Evolutionary conservation across 2,888 invertebrate species (phyloP).

Genomic region (Drosophila longiperda): DNA sequence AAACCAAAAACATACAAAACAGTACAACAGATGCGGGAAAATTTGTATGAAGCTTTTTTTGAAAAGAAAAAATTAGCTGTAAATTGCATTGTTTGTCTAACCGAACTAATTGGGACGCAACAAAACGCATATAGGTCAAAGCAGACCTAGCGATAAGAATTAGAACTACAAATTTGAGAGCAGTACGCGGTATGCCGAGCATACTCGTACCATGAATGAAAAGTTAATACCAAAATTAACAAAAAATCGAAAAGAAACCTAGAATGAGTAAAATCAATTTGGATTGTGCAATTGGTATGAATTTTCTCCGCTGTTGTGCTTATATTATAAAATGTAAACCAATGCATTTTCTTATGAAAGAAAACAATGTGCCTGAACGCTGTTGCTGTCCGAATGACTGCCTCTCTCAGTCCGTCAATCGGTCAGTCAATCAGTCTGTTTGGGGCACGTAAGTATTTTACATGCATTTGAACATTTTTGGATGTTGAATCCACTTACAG

Average conservation of each 20-base stretch:
- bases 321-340: conserved; percentile 57
- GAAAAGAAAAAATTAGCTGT: conserved; percentile 36
- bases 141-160: conserved; percentile 16
- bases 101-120: conserved; percentile 69
- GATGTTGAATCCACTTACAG: conserved; percentile 53
- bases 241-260: conserved; percentile 4
- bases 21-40: conserved; percentile 75
- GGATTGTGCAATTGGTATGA: conserved; percentile 80
- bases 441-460: conserved; percentile 67
- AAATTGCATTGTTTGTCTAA: conserved; percentile 71
- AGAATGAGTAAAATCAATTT: conserved; percentile 40
- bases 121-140: conserved; percentile 36
- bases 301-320: conserved; percentile 77
- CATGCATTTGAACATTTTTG: conserved; percentile 71
- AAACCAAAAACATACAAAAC: conserved; percentile 13
- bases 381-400: conserved; percentile 22
- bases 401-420: conserved; percentile 13
- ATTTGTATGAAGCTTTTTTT: conserved; percentile 63
- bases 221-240: not conserved
- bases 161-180: conserved; percentile 28
- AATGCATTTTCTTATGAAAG: conserved; percentile 72
- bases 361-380: conserved; percentile 57
- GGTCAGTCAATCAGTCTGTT: conserved; percentile 31
- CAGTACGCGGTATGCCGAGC: conserved; percentile 44
- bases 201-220: conserved; percentile 18